A percentile compares a stretch with the other conserved stretches of the same genome.
phyloP scores from a whole-genome alignment of 2,797 vertebrate genomes.

The Pipistrellus pipistrellus region DNA sequence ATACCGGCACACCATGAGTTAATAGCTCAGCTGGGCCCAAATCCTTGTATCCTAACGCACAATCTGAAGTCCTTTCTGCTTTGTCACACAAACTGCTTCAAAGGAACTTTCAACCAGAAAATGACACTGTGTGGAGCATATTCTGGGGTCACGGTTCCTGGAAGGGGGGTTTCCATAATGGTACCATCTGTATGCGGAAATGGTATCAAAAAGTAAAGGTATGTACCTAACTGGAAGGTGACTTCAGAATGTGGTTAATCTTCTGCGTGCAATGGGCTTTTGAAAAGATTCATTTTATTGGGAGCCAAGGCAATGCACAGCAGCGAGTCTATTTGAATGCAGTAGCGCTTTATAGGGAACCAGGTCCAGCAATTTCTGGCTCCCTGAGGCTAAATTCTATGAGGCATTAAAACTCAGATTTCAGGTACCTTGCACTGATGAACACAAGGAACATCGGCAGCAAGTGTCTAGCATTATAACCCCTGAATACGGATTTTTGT shows the following conservation, averaged over 20 bases:
- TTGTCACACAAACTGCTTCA: not conserved
- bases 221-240: constrained; percentile 49
- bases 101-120: constrained; percentile 11
- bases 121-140: not conserved
- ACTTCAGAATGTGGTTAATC: constrained; percentile 69
- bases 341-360: constrained; percentile 69
- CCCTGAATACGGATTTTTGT: constrained; percentile 74
- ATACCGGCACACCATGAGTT: not conserved
- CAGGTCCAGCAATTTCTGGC: constrained; percentile 71
- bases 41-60: not conserved
- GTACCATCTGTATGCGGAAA: not conserved
- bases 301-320: not conserved
- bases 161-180: not conserved
- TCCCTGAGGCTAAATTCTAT: constrained; percentile 76
- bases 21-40: not conserved
- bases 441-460: constrained; percentile 81
- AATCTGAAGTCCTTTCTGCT: not conserved
- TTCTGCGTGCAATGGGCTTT: constrained; percentile 67
- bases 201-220: constrained; percentile 38
- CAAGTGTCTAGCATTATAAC: constrained; percentile 73
- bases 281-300: constrained; percentile 72
- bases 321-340: constrained; percentile 72
- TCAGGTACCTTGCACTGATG: constrained; percentile 75
- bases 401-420: constrained; percentile 83
- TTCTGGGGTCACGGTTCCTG: not conserved